Evolutionary conservation across 2,113 vertebrate species (phyloP).

Genomic region (Corythaeola cristata): DNA sequence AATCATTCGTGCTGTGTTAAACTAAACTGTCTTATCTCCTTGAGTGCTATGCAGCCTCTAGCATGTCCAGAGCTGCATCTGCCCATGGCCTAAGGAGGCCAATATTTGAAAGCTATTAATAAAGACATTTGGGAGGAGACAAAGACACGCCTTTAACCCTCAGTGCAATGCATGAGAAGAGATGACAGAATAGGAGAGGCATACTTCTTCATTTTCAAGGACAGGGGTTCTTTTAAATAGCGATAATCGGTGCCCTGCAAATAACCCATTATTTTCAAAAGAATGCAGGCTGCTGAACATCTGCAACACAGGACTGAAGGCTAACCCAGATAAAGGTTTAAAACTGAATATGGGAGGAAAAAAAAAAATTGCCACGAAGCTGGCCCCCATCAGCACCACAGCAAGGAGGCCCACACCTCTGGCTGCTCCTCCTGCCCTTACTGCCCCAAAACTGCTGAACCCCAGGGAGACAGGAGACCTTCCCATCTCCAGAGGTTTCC

Average conservation of each 20-base stretch:
- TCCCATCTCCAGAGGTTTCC: background rate
- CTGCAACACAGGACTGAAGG: background rate
- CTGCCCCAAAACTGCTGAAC: background rate
- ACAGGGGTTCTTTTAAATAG: background rate
- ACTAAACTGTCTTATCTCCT: slow-evolving; percentile 77
- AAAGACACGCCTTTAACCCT: slow-evolving; percentile 58
- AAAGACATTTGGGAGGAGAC: slow-evolving; percentile 59
- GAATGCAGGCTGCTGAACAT: slow-evolving; percentile 26
- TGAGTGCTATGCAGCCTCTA: slow-evolving; percentile 67
- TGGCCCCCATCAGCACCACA: background rate
- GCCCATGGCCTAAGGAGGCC: slow-evolving; percentile 60
- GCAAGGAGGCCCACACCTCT: background rate
- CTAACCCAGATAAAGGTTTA: background rate
- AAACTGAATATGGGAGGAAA: background rate
- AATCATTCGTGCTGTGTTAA: slow-evolving; percentile 77
- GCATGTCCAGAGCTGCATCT: slow-evolving; percentile 66
- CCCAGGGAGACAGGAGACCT: background rate
- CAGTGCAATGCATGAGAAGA: background rate
- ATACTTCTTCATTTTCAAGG: background rate
- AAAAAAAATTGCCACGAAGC: background rate
- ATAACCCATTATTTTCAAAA: slow-evolving; percentile 43
- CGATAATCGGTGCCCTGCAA: slow-evolving; percentile 10
- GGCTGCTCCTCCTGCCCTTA: background rate
- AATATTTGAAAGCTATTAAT: slow-evolving; percentile 56
- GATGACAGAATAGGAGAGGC: slow-evolving; percentile 22